Conservation (phyloP, 2,888 invertebrate genomes). For the Drosophila trichaetosa region DNA sequence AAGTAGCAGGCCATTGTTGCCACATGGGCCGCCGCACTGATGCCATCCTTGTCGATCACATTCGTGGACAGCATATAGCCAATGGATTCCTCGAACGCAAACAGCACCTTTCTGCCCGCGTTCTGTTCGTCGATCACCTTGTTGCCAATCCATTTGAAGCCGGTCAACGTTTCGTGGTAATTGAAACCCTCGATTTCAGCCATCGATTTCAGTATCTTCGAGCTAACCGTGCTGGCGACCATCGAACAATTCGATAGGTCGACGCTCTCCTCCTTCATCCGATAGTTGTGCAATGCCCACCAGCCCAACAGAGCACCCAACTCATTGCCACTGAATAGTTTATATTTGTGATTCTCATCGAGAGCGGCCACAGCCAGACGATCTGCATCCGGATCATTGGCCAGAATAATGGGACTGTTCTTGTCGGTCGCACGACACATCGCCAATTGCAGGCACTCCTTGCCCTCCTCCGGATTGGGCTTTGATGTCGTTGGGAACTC, state of each 20-base stretch:
- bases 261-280: constrained; percentile 82
- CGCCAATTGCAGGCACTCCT: constrained; percentile 90
- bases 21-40: constrained; percentile 94
- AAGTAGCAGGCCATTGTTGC: constrained; percentile 92
- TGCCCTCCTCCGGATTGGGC: constrained; percentile 99
- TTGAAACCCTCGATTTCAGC: constrained; percentile 91
- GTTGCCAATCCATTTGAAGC: constrained; percentile 99
- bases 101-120: constrained; percentile 91
- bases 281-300: constrained; percentile 92
- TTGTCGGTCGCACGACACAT: constrained; percentile 91
- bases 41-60: constrained; percentile 98
- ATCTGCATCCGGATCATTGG: constrained; percentile 99
- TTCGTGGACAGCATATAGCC: constrained; percentile 96
- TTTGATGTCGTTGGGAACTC: constrained; percentile 98
- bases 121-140: constrained; percentile 89
- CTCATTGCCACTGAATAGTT: constrained; percentile 95
- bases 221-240: constrained; percentile 97
- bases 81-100: constrained; percentile 99
- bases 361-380: constrained; percentile 96
- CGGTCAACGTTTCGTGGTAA: constrained; percentile 95
- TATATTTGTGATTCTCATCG: constrained; percentile 83
- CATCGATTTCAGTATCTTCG: constrained; percentile 95
- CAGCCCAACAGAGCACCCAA: constrained; percentile 96
- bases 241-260: constrained; percentile 90
- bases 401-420: constrained; percentile 91